phyloP scores from a whole-genome alignment of 2,888 invertebrate species.

The Himalopsyche kuldschensis region DNA sequence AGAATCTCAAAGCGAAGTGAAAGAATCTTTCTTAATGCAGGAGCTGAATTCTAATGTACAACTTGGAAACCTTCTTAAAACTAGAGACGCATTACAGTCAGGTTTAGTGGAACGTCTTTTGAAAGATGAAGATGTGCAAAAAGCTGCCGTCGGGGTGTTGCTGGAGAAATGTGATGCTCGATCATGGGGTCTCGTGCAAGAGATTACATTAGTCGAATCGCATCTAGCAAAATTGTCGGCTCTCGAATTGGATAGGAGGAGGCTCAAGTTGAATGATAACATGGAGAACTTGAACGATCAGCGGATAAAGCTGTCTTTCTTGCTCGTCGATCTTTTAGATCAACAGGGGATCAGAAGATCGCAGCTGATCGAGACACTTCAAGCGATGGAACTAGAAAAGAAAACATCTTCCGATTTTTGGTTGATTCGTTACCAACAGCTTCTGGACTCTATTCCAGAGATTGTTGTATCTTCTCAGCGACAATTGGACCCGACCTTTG shows the following conservation, averaged over 20 bases:
- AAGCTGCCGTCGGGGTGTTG: constrained; percentile 70
- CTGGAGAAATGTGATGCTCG: constrained; percentile 74
- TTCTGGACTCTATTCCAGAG: constrained; percentile 75
- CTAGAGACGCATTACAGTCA: constrained; percentile 64
- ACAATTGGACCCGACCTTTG: constrained; percentile 67
- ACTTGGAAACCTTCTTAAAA: constrained; percentile 61
- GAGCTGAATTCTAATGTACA: constrained; percentile 66
- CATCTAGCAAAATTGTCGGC: constrained; percentile 72
- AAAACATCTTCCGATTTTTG: constrained; percentile 65
- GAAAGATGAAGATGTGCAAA: constrained; percentile 72
- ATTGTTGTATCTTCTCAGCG: constrained; percentile 64
- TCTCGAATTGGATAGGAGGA: constrained; percentile 72
- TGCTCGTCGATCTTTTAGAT: constrained; percentile 68
- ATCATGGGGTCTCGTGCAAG: constrained; percentile 75
- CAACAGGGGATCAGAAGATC: constrained; percentile 68
- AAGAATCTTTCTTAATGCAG: constrained; percentile 60
- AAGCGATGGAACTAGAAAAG: constrained; percentile 69
- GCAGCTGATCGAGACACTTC: constrained; percentile 68
- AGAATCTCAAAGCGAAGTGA: constrained; percentile 65
- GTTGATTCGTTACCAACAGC: constrained; percentile 79
- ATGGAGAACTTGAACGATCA: constrained; percentile 72
- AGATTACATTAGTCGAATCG: constrained; percentile 71
- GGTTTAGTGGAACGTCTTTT: constrained; percentile 64
- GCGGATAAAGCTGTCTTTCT: constrained; percentile 65
- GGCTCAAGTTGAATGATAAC: constrained; percentile 67